A percentile compares a stretch with the other conserved stretches of the same genome.
These are phyloP conservation scores for Borostomias antarcticus DNA, from an alignment of 2,797 vertebrate genomes.

Conservation along the genomic window DNA sequence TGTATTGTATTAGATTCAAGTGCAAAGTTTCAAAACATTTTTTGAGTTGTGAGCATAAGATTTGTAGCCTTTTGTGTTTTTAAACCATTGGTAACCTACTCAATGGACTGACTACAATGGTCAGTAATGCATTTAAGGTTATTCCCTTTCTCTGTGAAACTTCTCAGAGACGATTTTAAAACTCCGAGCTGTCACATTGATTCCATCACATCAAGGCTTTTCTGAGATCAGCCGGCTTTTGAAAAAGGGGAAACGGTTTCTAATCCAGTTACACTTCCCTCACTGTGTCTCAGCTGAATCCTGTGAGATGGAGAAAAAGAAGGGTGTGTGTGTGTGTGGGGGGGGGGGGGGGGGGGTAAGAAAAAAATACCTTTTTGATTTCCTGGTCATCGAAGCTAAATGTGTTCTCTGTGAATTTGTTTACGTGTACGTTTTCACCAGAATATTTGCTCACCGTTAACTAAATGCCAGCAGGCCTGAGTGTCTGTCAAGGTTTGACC, in stretches of 20 bases:
- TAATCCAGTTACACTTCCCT: conserved; percentile 82
- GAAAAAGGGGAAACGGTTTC: conserved; percentile 82
- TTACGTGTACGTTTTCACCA: not conserved
- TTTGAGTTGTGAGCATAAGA: not conserved
- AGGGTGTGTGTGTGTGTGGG: not conserved
- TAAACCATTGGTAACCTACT: not conserved
- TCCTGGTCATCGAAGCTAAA: not conserved
- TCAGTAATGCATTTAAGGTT: conserved; percentile 7
- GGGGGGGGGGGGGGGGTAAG: conserved; percentile 38
- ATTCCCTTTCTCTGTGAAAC: conserved; percentile 52
- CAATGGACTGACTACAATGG: conserved; percentile 19
- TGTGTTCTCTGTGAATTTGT: not conserved
- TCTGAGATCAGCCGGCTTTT: conserved; percentile 83
- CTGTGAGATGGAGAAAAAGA: conserved; percentile 54
- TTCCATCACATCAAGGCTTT: conserved; percentile 83
- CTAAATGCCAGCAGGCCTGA: not conserved
- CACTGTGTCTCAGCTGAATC: conserved; percentile 66
- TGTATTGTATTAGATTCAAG: not conserved
- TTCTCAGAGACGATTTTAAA: conserved; percentile 68
- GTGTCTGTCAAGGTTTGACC: conserved; percentile 24
- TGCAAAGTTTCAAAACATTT: no score
- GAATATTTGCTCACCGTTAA: not conserved
- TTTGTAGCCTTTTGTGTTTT: not conserved
- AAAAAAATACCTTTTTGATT: conserved; percentile 70
- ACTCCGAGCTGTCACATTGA: conserved; percentile 85